Base-by-base conservation (phyloP, 1,140 invertebrate genomes). In the Apis cerana region DNA sequence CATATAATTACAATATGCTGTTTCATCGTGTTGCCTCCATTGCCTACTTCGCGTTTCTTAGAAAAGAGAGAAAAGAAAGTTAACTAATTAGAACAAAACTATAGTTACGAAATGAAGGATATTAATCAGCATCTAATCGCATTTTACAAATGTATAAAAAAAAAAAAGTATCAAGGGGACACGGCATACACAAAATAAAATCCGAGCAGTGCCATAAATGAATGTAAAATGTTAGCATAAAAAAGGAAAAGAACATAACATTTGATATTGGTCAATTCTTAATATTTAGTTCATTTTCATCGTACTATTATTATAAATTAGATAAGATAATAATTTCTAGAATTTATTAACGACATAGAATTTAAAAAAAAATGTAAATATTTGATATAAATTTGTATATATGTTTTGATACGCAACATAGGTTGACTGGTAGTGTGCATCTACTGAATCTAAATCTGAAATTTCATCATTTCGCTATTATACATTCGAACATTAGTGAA, bases 331-430 rank as follows among this genome's bases (percentile, higher is more conserved):
- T 82, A 65, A 76, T 84, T 81, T 67, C 76, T 88, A 89, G 75
- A 84, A 67, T 79, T 50, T 84, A 85, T 58, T 70, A 82, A 84
- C 61, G 64, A 75, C 68, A 86, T 86, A 86, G 83, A 58, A 65
- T 84, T 70, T 85, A 82, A 88, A 86, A 27, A 19, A 85, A 83
- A 13, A 85, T 91, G 91, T 91, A 91, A 90, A 91, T 90, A 91
- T 76, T 84, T 85, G 50, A 76, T 68, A 88, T 65, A 79, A 89
- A 88, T 88, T 88, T 91, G 89, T 90, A 90, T 52, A 89, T 90
- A 91, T 74, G 80, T 88, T 88, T 89, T 88, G 75, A 88, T 89
- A 89, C 79, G 19, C 64, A 75, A 79, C 52, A 54, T 85, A 64
- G 62, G 61, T 77, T 80, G 65, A 59, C 50, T 76, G 68, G 65